Conservation (phyloP, 2,113 vertebrate species). For the human (Homo sapiens) region GRCh38 chr4:153358001-153358500, state of each 20-base stretch:
- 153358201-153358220: not conserved
- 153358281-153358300: not conserved
- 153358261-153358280: not conserved
- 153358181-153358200: not conserved
- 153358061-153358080: not conserved
- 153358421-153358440: not conserved
- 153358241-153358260: not conserved
- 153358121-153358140: not conserved
- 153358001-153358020: not conserved
- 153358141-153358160: not conserved
- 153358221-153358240: not conserved
- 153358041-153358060: not conserved
- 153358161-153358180: not conserved
- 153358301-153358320: not conserved
- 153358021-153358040: not conserved
- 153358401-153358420: not conserved
- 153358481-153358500: slow-evolving; percentile 97
- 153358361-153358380: not conserved
- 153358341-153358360: not conserved
- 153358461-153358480: slow-evolving; percentile 87
- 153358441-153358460: slow-evolving; percentile 19
- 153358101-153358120: not conserved
- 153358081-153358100: not conserved
- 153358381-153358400: not conserved
- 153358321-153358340: not conserved